phyloP scores from a whole-genome alignment of 2,797 vertebrate genomes.

The Poliocrania exsul region DNA sequence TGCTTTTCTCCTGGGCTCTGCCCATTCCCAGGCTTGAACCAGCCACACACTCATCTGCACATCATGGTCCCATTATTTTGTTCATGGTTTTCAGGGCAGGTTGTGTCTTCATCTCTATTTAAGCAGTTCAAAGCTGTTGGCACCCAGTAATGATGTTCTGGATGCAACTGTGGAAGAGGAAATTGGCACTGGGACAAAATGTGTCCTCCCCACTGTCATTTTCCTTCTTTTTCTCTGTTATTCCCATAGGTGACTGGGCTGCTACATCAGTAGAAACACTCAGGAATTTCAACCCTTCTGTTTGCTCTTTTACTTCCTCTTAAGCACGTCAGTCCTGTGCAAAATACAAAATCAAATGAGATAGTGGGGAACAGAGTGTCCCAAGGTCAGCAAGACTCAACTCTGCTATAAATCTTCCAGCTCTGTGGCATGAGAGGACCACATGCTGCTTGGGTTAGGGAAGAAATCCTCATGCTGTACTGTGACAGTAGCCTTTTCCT shows the following conservation, averaged over 20 bases:
- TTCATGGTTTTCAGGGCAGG: background rate
- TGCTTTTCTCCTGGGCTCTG: background rate
- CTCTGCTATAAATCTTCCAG: background rate
- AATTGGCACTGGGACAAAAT: accelerated
- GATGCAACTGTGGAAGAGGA: background rate
- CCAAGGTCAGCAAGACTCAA: background rate
- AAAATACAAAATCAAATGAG: background rate
- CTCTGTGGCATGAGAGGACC: background rate
- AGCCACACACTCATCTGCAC: background rate
- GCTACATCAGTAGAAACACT: background rate
- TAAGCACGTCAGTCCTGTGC: background rate
- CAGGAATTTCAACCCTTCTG: background rate
- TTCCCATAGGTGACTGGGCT: background rate
- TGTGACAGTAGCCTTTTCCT: background rate
- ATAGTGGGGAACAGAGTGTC: background rate
- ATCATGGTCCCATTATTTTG: background rate
- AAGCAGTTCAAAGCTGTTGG: background rate
- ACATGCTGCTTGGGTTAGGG: background rate
- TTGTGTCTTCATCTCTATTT: background rate
- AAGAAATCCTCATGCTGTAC: background rate
- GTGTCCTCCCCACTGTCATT: background rate
- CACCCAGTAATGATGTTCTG: background rate
- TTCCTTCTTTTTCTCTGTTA: background rate
- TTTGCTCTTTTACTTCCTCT: background rate
- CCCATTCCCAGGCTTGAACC: background rate